Evolutionary conservation across 2,888 invertebrate species (phyloP), one percentile per base, ranked within the genome.

Genomic region (Acronicta leporina): DNA sequence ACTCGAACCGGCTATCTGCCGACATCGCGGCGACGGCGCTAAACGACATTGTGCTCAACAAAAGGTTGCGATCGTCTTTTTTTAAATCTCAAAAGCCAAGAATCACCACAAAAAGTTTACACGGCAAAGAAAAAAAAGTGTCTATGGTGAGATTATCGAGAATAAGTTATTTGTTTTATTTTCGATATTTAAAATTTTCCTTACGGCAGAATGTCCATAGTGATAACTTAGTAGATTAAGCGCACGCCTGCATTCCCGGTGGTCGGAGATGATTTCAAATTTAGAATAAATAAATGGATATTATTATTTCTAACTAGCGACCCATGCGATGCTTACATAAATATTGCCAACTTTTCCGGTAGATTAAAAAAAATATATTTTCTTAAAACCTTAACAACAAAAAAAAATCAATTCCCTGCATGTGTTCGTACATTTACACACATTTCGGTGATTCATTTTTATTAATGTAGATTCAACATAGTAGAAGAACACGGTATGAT

Each of bases 1-100:
- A 78, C 71, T 87, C 83, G 85, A 87, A 86, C 83, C 71, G 52
- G 75, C 85, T 90, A 92, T 91, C 92, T 73, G 77, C 79, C 88
- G 88, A 68, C 91, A 91, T 92, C 91, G 80, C 76, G 89, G 88
- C 89, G 91, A 77, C 59, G 72, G 64, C 59, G 60, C 72, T 79
- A 76, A 79, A 79, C 80, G 54, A 85, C 87, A 83, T 85, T 87
- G 85, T 84, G 69, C 66, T 75, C 69, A 86, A 88, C 86, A 87
- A 90, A 88, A 83, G 79, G 62, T 68, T 63, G 60, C 53, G 48
- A 56, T 54, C 59, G 70, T 72, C 73, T 79, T 80, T 83, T 81
- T 77, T 73, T 62, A 56, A 60, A 20, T 57, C 54, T 75, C 63
- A 78, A 79, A 80, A 73, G 71, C 68, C 51, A 62, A 71, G 82